phyloP scores from a whole-genome alignment of 2,888 invertebrate genomes.

The Drosophila nr. medialis region DNA sequence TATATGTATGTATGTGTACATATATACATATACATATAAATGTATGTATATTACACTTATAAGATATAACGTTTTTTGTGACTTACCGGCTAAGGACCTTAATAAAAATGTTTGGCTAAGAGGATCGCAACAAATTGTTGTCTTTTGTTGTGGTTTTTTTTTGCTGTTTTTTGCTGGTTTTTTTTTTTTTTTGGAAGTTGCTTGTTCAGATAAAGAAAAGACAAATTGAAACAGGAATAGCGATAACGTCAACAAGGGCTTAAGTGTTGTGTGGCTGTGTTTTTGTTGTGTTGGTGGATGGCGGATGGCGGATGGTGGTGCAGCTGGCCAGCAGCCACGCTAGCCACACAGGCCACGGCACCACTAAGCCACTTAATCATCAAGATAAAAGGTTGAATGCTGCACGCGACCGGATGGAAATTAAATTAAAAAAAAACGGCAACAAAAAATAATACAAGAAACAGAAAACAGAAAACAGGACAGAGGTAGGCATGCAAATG shows the following conservation, averaged over 20 bases:
- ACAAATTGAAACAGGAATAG: slow-evolving; percentile 54
- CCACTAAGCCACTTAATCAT: slow-evolving; percentile 35
- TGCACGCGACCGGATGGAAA: slow-evolving; percentile 46
- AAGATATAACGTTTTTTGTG: slow-evolving; percentile 22
- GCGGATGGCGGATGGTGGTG: slow-evolving; percentile 5
- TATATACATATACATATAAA: neutral
- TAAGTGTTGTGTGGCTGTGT: slow-evolving; percentile 1
- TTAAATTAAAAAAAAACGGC: slow-evolving; percentile 51
- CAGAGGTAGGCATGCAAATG: slow-evolving; percentile 33
- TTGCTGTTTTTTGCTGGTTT: neutral
- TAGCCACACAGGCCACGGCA: slow-evolving; percentile 13
- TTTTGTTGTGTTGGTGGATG: neutral
- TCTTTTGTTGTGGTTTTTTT: slow-evolving; percentile 2
- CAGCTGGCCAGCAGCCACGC: neutral
- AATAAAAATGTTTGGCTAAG: slow-evolving; percentile 42
- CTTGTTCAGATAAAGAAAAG: slow-evolving; percentile 28
- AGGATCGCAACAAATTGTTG: slow-evolving; percentile 37
- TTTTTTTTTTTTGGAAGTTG: neutral
- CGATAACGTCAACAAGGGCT: slow-evolving; percentile 43
- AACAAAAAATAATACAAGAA: slow-evolving; percentile 11
- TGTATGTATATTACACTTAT: slow-evolving; percentile 1
- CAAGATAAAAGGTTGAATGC: slow-evolving; percentile 43
- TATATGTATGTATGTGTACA: neutral
- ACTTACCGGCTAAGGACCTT: slow-evolving; percentile 39
- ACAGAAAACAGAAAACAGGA: neutral